Percentiles rank a stretch among this genome's conserved stretches.
Evolutionary conservation across 2,113 vertebrate genomes (phyloP).

Genomic region (Helogale parvula): DNA sequence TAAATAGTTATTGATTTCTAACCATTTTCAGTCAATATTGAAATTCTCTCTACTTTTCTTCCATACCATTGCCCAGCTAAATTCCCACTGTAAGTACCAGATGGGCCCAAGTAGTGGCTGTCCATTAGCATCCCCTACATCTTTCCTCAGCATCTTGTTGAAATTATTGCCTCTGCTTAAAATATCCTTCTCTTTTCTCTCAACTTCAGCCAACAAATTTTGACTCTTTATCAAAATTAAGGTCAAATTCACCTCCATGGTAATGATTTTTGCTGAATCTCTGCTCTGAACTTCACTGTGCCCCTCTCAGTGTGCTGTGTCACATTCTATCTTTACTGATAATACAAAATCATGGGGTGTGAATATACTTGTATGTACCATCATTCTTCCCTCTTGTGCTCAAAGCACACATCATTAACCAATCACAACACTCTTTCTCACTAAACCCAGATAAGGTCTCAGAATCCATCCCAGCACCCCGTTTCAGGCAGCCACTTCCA

Average conservation of each 20-base stretch:
- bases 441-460: background rate
- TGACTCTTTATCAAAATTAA: background rate
- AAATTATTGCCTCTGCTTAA: background rate
- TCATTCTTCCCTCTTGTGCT: background rate
- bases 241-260: background rate
- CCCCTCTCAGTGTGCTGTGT: background rate
- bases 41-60: background rate
- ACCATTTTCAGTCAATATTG: background rate
- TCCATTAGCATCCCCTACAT: background rate
- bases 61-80: background rate
- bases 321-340: background rate
- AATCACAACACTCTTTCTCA: background rate
- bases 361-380: background rate
- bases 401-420: background rate
- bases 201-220: background rate
- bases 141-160: background rate
- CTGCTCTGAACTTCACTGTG: background rate
- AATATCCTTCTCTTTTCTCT: background rate
- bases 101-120: background rate
- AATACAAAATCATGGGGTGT: background rate
- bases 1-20: background rate
- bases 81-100: background rate
- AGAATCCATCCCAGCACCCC: background rate
- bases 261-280: background rate
- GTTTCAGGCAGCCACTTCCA: background rate